Percentiles rank a stretch among this genome's conserved stretches.
phyloP scores from a whole-genome alignment of 2,888 invertebrate species.

The Rugalucina vietnamica region DNA sequence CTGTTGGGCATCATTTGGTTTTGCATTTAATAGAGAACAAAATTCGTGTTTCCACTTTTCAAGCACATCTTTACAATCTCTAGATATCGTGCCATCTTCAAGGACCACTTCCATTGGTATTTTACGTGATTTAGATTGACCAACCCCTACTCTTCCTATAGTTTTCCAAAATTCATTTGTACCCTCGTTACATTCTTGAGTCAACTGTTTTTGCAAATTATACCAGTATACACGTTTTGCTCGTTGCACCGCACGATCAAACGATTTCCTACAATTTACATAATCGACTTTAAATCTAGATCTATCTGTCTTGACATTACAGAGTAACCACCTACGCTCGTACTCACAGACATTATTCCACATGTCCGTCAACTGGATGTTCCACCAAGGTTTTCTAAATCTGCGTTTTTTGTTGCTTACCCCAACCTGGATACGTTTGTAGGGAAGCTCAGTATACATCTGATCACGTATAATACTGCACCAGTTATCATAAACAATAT shows the following conservation, averaged over 20 bases:
- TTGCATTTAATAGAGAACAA: background rate
- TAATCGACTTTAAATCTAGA: background rate
- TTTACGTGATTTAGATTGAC: background rate
- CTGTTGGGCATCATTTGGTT: background rate
- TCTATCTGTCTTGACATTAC: background rate
- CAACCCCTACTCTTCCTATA: background rate
- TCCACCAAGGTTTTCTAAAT: constrained; percentile 5
- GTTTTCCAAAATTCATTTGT: background rate
- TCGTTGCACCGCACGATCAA: constrained; percentile 5
- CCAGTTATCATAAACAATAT: constrained; percentile 6
- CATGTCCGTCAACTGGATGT: background rate
- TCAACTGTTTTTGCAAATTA: background rate
- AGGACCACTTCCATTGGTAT: background rate
- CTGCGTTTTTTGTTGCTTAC: background rate
- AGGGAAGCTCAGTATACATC: constrained; percentile 11
- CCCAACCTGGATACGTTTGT: background rate
- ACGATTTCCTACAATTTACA: background rate
- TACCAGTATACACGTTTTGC: background rate
- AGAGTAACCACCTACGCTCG: background rate
- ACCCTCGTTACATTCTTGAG: background rate
- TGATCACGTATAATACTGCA: background rate
- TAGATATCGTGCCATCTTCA: background rate
- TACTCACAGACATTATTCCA: constrained; percentile 2
- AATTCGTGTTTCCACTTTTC: background rate
- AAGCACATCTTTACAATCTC: background rate